phyloP scores from a whole-genome alignment of 1,140 invertebrate species.

The Notospermus geniculatus region DNA sequence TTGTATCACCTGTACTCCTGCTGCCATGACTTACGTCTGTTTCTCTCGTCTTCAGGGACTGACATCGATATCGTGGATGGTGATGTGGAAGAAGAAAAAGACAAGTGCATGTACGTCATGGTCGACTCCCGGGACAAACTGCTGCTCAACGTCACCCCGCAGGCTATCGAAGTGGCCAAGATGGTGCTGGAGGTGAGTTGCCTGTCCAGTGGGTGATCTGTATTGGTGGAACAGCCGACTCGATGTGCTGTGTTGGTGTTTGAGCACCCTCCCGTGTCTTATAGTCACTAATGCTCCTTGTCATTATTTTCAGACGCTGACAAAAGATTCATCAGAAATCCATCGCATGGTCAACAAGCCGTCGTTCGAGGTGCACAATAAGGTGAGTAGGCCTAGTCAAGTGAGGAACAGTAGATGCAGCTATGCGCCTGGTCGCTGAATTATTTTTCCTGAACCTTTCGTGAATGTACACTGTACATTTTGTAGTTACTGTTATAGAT shows the following conservation, averaged over 20 bases:
- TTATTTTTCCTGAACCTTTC: too few species aligned
- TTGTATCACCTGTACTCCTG: too few species aligned
- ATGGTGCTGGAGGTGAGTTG: slow-evolving; percentile 58
- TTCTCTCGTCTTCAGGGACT: not conserved
- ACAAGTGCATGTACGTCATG: slow-evolving; percentile 66
- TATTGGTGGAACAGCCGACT: not conserved
- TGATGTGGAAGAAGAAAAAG: slow-evolving; percentile 42
- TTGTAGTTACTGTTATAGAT: too few species aligned
- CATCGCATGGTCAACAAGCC: slow-evolving; percentile 31
- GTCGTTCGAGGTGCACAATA: slow-evolving; percentile 41
- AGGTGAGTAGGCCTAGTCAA: slow-evolving; percentile 28
- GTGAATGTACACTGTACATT: too few species aligned
- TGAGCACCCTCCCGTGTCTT: too few species aligned
- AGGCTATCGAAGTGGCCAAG: slow-evolving; percentile 62
- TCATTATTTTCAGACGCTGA: slow-evolving; percentile 33
- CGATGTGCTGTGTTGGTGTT: not conserved
- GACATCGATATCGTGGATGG: slow-evolving; percentile 53
- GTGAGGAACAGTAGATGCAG: too few species aligned
- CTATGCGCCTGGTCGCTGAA: too few species aligned
- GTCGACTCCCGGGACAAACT: slow-evolving; percentile 68
- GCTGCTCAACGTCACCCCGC: slow-evolving; percentile 69
- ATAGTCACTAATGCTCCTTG: too few species aligned
- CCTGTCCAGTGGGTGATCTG: not conserved
- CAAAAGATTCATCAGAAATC: slow-evolving; percentile 25
- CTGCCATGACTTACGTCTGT: too few species aligned